phyloP scores from a whole-genome alignment of 2,797 vertebrate genomes.

The Scyliorhinus canicula region DNA sequence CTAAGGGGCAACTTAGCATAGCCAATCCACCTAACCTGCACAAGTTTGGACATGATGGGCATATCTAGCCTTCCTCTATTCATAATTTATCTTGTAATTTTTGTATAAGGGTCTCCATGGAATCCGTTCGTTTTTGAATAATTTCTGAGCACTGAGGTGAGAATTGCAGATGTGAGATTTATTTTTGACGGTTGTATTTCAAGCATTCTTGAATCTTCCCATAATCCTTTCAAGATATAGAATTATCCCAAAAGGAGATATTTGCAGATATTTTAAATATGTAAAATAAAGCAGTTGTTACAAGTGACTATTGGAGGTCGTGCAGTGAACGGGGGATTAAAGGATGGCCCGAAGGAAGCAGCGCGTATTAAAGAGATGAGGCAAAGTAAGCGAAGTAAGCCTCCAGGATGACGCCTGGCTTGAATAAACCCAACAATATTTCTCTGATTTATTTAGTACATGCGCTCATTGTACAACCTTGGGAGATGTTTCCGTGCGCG shows the following conservation, averaged over 20 bases:
- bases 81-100: background rate
- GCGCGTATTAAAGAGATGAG: background rate
- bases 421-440: background rate
- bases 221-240: background rate
- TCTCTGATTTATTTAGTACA: background rate
- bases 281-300: background rate
- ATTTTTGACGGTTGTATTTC: background rate
- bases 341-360: background rate
- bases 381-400: background rate
- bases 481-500: background rate
- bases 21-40: too few species aligned
- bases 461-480: background rate
- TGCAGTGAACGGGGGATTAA: background rate
- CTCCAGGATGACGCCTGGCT: background rate
- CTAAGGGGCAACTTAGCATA: too few species aligned
- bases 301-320: background rate
- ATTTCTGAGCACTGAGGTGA: background rate
- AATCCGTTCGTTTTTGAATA: background rate
- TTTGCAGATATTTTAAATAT: background rate
- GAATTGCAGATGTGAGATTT: background rate
- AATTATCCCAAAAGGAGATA: background rate
- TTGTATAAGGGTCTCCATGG: background rate
- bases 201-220: background rate
- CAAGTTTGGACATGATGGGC: too few species aligned
- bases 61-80: background rate